Evolutionary conservation across 2,888 invertebrate species (phyloP).

Genomic region (Lepidocyrtoides sp.): DNA sequence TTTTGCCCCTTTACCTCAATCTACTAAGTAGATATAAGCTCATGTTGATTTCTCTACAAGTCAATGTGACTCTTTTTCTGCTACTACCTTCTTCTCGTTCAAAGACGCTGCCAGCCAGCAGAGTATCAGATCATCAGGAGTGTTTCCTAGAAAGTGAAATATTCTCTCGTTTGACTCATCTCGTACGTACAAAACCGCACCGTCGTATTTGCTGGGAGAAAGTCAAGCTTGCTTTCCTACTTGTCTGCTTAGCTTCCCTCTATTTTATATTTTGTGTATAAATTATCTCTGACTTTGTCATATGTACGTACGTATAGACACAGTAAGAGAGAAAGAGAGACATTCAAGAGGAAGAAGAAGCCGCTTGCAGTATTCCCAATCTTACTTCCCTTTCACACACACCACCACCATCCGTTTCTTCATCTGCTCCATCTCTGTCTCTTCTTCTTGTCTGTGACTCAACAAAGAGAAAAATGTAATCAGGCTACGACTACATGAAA

Average conservation of each 20-base stretch:
- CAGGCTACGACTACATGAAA: conserved; percentile 14
- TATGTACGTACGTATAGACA: neutral
- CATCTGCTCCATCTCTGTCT: conserved; percentile 17
- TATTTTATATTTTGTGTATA: conserved; percentile 36
- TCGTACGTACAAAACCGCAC: neutral
- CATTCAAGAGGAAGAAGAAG: conserved; percentile 28
- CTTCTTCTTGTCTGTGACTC: conserved; percentile 9
- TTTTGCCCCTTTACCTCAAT: neutral
- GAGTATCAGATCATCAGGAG: no score
- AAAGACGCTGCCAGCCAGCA: no score
- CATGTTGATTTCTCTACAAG: conserved; percentile 34
- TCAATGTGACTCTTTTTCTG: conserved; percentile 4
- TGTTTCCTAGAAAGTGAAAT: neutral
- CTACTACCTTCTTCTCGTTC: no score
- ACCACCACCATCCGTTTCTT: conserved; percentile 8
- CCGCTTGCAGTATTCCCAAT: conserved; percentile 32
- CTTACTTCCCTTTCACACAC: conserved; percentile 56
- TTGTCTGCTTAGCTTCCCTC: no score
- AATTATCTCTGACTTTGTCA: conserved; percentile 50
- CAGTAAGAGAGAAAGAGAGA: no score
- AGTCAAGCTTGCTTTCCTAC: conserved; percentile 8
- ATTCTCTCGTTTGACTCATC: conserved; percentile 40
- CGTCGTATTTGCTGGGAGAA: no score
- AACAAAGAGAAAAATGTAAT: conserved; percentile 45
- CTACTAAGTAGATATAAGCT: neutral